Evolutionary conservation across 2,888 invertebrate species (phyloP), one percentile per base, ranked within the genome.

Genomic region (Myathropa florea): DNA sequence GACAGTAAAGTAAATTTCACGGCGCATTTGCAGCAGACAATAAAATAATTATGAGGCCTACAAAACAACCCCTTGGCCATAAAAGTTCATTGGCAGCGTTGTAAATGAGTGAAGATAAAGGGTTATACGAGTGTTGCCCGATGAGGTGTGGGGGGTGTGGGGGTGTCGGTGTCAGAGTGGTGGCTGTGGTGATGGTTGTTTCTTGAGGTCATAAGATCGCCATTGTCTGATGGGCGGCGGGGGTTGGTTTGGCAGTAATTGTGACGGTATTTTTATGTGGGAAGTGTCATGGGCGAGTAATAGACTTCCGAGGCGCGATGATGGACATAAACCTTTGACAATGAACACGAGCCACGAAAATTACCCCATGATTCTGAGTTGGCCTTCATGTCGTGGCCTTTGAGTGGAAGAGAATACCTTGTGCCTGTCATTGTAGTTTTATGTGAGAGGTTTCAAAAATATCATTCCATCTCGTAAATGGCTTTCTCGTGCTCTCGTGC

Each of bases 1-100:
- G 39, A n/a, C 63, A 33, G 53, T 28, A 30, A 39, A 89, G 89
- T 89, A 89, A 89, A 90, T 90, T 90, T 90, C 88, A 90, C 88
- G 90, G 89, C 89, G 88, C 90, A 90, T 90, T 90, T 89, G 89
- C 89, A 89, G 89, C 81, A 87, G 88, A 90, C 90, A 90, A 89
- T 89, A 88, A 90, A 90, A 90, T 90, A 90, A 90, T 90, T 90
- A 89, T 87, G 88, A 81, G 67, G 70, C 76, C 76, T 77, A 59
- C 71, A 64, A 76, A 71, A 46, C 53, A 60, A 81, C 68, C 77
- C 73, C 23, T 68, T 28, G 6, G 7, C 53, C 28, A 68, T 82
- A 63, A 80, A 84, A 76, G 80, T 80, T 72, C 76, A 80, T 80
- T 84, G 76, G 60, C 75, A 65, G 12, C 60, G 55, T 55, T 75